Conservation (phyloP, 53 echinoderm and acorn worm genomes). For the Holothuria leucospilota region DNA sequence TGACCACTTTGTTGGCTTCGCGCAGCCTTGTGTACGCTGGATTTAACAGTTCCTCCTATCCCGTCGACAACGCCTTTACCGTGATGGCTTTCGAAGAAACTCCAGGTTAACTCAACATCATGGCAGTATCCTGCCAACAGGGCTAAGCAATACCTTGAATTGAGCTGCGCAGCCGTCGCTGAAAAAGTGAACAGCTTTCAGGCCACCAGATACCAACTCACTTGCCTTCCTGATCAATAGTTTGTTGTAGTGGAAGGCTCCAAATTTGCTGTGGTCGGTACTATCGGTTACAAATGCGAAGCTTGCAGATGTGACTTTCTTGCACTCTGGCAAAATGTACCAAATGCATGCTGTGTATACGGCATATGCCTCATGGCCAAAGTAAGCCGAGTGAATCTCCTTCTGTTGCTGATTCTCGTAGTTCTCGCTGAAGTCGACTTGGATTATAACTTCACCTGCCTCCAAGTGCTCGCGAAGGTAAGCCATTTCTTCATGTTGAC, state of each 20-base stretch:
- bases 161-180: background rate
- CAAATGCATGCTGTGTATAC: slow-evolving; percentile 50
- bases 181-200: background rate
- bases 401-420: slow-evolving; percentile 24
- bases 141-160: background rate
- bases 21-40: background rate
- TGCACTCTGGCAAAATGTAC: background rate
- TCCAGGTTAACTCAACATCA: slow-evolving; percentile 14
- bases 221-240: background rate
- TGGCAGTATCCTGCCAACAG: background rate
- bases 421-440: slow-evolving; percentile 28
- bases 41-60: slow-evolving; percentile 15
- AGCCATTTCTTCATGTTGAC: slow-evolving; percentile 1
- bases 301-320: background rate
- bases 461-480: background rate
- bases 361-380: slow-evolving; percentile 34
- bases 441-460: slow-evolving; percentile 14
- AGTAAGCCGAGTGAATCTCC: slow-evolving; percentile 45
- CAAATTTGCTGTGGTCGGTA: too few species aligned
- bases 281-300: too few species aligned
- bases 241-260: background rate
- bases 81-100: slow-evolving; percentile 23
- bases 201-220: too few species aligned
- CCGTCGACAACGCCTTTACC: slow-evolving; percentile 13
- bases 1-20: slow-evolving; percentile 21